These are phyloP conservation scores for Heptranchias perlo DNA, from an alignment of 2,113 vertebrate genomes.

Conservation along the genomic window DNA sequence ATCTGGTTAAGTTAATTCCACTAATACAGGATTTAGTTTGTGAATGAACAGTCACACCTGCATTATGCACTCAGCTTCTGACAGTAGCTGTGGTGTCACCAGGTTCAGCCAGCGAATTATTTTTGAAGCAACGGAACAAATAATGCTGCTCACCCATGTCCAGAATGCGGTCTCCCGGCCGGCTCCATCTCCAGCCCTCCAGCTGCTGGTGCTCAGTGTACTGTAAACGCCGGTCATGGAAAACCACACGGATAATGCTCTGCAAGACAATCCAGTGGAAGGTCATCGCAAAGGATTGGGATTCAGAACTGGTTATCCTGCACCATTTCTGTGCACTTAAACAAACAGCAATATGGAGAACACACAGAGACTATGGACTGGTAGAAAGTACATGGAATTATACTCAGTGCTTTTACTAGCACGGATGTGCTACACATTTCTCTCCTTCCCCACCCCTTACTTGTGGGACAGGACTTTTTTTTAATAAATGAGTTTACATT, in stretches of 20 bases:
- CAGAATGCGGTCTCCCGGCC: conserved; percentile 88
- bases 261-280: conserved; percentile 48
- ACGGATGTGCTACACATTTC: no score
- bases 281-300: not conserved
- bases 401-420: not conserved
- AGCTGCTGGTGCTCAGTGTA: conserved; percentile 90
- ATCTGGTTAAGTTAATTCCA: not conserved
- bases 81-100: not conserved
- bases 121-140: not conserved
- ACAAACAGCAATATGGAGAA: not conserved
- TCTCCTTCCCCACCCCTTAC: no score
- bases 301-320: not conserved
- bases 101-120: not conserved
- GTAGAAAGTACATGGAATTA: not conserved
- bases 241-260: conserved; percentile 87
- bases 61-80: not conserved
- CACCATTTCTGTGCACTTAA: not conserved
- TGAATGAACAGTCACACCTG: not conserved
- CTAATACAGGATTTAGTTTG: not conserved
- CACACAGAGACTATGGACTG: not conserved
- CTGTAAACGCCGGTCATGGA: conserved; percentile 87
- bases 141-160: conserved; percentile 72
- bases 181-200: conserved; percentile 88
- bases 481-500: no score
- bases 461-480: no score